These are phyloP conservation scores for Melikaiella ostensackeni DNA, from an alignment of 2,888 invertebrate genomes.

Conservation along the genomic window DNA sequence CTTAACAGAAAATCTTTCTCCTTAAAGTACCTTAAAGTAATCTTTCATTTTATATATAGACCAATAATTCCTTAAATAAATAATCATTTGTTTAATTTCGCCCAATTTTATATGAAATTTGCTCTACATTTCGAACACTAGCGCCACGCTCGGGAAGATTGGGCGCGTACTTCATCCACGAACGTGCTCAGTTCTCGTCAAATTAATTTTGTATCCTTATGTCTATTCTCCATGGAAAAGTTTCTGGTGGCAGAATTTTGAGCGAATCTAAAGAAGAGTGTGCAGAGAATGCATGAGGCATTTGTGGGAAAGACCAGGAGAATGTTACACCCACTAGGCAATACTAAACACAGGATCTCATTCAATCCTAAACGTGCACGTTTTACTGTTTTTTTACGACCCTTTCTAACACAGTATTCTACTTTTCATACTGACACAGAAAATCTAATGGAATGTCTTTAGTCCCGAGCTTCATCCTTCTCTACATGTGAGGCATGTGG, in stretches of 20 bases:
- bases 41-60: too few species aligned
- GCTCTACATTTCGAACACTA: too few species aligned
- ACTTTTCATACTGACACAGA: conserved; percentile 3
- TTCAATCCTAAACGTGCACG: neutral
- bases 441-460: neutral
- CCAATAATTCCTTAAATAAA: too few species aligned
- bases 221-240: too few species aligned
- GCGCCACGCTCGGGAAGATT: too few species aligned
- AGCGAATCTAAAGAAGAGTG: neutral
- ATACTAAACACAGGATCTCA: neutral
- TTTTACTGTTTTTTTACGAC: neutral
- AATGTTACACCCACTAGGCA: neutral
- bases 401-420: neutral
- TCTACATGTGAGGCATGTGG: neutral
- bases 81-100: too few species aligned
- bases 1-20: too few species aligned
- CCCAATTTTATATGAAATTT: too few species aligned
- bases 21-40: too few species aligned
- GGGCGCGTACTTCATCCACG: too few species aligned
- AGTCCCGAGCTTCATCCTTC: neutral
- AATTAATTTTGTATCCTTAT: too few species aligned
- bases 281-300: neutral
- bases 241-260: neutral
- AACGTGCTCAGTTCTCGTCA: too few species aligned
- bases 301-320: neutral